Evolutionary conservation across 2,888 invertebrate genomes (phyloP).

Genomic region (Phymatocera aterrima): DNA sequence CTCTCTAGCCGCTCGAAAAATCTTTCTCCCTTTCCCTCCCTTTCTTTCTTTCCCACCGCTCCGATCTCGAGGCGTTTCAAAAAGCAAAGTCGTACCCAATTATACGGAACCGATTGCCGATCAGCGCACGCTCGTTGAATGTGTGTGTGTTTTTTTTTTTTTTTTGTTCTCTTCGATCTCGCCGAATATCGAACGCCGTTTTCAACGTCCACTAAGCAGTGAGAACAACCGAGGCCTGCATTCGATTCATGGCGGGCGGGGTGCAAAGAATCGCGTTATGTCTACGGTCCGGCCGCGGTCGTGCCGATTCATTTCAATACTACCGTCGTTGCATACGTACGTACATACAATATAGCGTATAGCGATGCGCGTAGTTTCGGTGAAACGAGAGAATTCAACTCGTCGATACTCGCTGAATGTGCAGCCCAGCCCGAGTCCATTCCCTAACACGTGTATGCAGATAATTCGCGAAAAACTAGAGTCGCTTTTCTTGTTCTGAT

Average conservation of each 20-base stretch:
- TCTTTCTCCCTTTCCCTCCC: background rate
- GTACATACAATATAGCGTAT: background rate
- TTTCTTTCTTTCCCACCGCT: background rate
- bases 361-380: background rate
- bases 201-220: background rate
- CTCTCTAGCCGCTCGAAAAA: background rate
- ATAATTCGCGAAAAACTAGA: background rate
- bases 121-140: background rate
- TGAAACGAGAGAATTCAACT: background rate
- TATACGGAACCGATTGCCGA: constrained; percentile 34
- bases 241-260: constrained; percentile 22
- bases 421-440: background rate
- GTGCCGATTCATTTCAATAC: background rate
- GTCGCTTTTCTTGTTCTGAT: background rate
- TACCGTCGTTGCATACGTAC: background rate
- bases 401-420: background rate
- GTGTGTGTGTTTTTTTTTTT: background rate
- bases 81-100: constrained; percentile 22
- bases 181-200: background rate
- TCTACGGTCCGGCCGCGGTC: background rate
- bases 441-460: background rate
- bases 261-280: background rate
- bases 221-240: background rate
- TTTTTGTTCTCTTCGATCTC: constrained; percentile 10
- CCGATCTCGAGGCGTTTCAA: background rate